phyloP scores from a whole-genome alignment of 2,888 invertebrate genomes.

The Oscheius sp. region DNA sequence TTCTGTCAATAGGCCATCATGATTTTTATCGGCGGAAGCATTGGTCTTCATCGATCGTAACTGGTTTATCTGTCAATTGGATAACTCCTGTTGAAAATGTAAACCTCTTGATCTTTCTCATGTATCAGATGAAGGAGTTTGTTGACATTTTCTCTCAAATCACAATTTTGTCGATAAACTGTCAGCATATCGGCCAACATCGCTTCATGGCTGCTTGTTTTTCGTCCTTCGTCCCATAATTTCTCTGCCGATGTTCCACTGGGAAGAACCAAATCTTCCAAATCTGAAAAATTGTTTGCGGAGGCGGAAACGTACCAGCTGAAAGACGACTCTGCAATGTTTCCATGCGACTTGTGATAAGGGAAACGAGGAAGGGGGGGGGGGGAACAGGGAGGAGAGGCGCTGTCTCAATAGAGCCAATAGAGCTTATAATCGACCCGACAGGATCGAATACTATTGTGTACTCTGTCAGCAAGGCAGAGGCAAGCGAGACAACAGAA shows the following conservation, averaged over 20 bases:
- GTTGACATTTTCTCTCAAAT: constrained; percentile 14
- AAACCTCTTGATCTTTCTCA: constrained; percentile 9
- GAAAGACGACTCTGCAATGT: constrained; percentile 5
- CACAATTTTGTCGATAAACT: constrained; percentile 23
- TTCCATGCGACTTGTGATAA: constrained; percentile 23
- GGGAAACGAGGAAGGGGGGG: too few species aligned
- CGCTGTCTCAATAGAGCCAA: constrained; percentile 25
- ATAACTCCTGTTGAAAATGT: background rate
- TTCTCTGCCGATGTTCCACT: background rate
- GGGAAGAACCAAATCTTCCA: background rate
- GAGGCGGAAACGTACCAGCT: background rate
- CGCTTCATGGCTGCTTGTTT: constrained; percentile 15
- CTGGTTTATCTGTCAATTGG: constrained; percentile 2
- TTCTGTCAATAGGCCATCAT: background rate
- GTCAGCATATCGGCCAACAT: constrained; percentile 15
- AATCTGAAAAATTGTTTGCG: background rate
- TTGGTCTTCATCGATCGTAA: constrained; percentile 1
- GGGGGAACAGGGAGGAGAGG: too few species aligned
- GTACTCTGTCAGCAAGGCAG: constrained; percentile 11
- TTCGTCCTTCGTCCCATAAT: constrained; percentile 3
- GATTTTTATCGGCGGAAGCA: background rate
- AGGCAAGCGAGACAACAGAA: background rate
- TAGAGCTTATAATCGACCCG: constrained; percentile 23
- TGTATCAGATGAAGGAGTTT: constrained; percentile 17
- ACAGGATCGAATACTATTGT: constrained; percentile 2